Base-by-base conservation (phyloP, 2,113 vertebrate genomes). In the Polypterus bichir region DNA sequence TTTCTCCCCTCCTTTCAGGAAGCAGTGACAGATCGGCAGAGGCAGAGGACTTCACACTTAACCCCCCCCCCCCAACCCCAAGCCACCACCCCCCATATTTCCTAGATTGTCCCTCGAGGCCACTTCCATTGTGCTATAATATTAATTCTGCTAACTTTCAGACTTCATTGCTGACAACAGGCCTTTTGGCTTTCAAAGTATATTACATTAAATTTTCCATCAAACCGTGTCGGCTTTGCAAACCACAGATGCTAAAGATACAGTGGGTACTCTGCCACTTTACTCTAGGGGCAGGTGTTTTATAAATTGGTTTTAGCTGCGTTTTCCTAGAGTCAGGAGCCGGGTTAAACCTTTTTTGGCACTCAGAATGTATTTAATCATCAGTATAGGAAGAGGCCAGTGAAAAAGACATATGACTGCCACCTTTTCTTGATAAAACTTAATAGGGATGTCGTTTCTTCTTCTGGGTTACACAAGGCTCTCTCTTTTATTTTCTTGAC, bases 281-380 rank as follows among this genome's bases (percentile, higher is more conserved):
- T 80, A 86, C 83, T 89, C 85, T 67, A 68, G 64, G 81, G 85
- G 83, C 86, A 90, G 85, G 87, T 89, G 83, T 88, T 84, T 84
- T 84, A 80, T 84, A 91, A 94, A 95, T 94, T 93, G 89, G 88
- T 91, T 92, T 89, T 85, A 83, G 83, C 80, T 81, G 82, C 77
- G 74, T 89, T 88, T 89, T 81, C 79, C 81, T 69, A 66, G 72
- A 73, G 76, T 81, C 76, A 78, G 79, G 72, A 72, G 77, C 74
- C 58, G 49, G 72, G 78, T 73, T 72, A 75, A 79, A 81, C 77
- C 80, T 77, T 71, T 77, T 73, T 77, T 53, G 63, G 69, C 79
- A 75, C 77, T 72, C 73, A 68, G 78, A 78, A 76, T 68, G 70
- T 48, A 70, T 77, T 71, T 65, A 72, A 81, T 84, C 83, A 79